Conservation (phyloP, 2,888 invertebrate species). For the Coelopa pilipes region DNA sequence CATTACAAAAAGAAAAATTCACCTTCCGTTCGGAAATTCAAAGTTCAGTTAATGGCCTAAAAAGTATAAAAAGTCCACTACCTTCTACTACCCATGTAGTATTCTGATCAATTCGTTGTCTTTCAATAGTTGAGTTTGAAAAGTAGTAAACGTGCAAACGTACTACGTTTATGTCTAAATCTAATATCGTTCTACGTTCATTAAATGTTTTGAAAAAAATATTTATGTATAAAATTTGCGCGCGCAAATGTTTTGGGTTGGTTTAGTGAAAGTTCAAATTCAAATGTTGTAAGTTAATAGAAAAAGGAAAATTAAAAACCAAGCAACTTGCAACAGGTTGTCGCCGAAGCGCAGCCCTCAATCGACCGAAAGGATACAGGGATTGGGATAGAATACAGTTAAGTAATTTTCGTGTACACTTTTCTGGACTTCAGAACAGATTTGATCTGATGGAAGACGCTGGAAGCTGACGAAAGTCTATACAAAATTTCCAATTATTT, state of each 20-base stretch:
- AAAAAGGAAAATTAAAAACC: background rate
- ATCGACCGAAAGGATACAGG: no score
- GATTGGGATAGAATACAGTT: background rate
- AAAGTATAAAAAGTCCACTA: background rate
- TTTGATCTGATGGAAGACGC: no score
- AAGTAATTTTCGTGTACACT: background rate
- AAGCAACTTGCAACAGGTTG: conserved; percentile 3
- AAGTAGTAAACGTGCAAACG: background rate
- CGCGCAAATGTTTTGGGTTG: conserved; percentile 25
- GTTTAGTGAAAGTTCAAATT: background rate
- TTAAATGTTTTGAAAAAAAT: background rate
- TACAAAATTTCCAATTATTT: background rate
- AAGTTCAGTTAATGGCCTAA: background rate
- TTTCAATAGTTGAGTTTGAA: background rate
- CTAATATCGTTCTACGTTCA: background rate
- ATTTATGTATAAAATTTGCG: conserved; percentile 18
- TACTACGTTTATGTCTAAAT: no score
- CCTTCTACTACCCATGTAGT: background rate
- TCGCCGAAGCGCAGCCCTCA: no score
- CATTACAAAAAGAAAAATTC: conserved; percentile 16
- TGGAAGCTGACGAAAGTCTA: background rate
- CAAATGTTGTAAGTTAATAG: background rate
- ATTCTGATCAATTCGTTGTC: no score
- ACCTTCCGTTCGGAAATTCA: conserved; percentile 2
- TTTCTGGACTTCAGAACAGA: background rate